phyloP scores from a whole-genome alignment of 1,140 invertebrate genomes.

The Phymorhynchus buccinoides region DNA sequence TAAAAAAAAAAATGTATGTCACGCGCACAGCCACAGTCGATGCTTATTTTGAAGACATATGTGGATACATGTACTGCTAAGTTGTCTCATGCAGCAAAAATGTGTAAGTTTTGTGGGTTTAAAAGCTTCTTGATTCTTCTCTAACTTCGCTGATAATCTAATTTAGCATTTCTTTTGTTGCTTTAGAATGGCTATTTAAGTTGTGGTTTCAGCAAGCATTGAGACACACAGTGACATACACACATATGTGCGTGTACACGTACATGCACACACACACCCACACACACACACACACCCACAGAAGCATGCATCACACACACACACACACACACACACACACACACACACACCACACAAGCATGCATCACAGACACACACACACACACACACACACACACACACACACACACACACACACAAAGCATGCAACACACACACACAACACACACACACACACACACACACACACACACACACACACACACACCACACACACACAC shows the following conservation, averaged over 20 bases:
- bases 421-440: no score
- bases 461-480: no score
- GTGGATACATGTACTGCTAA: not conserved
- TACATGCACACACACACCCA: not conserved
- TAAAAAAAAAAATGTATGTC: no score
- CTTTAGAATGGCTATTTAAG: no score
- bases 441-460: no score
- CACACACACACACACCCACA: constrained; percentile 17
- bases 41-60: not conserved
- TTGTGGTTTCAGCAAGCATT: no score
- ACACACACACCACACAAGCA: not conserved
- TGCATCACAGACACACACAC: no score
- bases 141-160: not conserved
- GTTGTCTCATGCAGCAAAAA: not conserved
- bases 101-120: not conserved
- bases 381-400: no score
- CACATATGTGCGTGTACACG: not conserved
- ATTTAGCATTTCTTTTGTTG: not conserved
- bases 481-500: no score
- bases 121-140: not conserved
- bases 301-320: no score
- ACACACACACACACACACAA: no score
- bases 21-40: no score
- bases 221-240: not conserved
- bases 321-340: constrained; percentile 6